These are phyloP conservation scores for Coelopa pilipes DNA, from an alignment of 2,888 invertebrate genomes.

Conservation along the genomic window DNA sequence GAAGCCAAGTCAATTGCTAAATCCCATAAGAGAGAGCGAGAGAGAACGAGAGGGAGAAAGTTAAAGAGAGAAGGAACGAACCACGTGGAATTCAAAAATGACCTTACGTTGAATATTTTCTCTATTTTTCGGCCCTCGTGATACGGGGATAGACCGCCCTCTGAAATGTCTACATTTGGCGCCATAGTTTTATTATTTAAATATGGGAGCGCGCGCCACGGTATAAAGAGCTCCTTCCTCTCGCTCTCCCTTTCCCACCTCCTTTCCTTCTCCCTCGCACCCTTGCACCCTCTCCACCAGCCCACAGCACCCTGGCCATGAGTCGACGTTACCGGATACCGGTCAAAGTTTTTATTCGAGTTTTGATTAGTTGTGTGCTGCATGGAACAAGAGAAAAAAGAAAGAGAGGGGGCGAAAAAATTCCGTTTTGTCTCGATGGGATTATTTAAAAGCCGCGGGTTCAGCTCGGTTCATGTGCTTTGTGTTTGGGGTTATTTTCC, in stretches of 20 bases:
- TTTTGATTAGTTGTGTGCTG: slow-evolving; percentile 1
- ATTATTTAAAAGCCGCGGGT: neutral
- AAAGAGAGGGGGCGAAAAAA: neutral
- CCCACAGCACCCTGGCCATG: no score
- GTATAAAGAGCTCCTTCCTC: no score
- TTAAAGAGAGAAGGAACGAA: no score
- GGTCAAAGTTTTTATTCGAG: slow-evolving; percentile 25
- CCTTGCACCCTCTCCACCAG: no score
- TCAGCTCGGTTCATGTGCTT: no score
- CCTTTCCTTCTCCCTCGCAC: no score
- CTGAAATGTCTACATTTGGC: slow-evolving; percentile 32
- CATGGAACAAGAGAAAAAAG: neutral
- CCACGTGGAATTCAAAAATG: slow-evolving; percentile 26
- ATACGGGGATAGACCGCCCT: slow-evolving; percentile 11
- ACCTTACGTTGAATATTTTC: slow-evolving; percentile 26
- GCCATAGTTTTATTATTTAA: slow-evolving; percentile 27
- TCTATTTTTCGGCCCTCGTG: slow-evolving; percentile 10
- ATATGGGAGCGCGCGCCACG: neutral
- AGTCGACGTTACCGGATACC: no score
- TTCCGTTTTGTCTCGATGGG: slow-evolving; percentile 16
- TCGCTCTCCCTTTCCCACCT: no score
- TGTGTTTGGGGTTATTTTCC: no score
- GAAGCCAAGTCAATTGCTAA: slow-evolving; percentile 15
- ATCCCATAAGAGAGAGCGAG: neutral
- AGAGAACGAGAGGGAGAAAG: no score